These are phyloP conservation scores for Micrastur ruficollis DNA, from an alignment of 2,797 vertebrate genomes.

Conservation along the genomic window DNA sequence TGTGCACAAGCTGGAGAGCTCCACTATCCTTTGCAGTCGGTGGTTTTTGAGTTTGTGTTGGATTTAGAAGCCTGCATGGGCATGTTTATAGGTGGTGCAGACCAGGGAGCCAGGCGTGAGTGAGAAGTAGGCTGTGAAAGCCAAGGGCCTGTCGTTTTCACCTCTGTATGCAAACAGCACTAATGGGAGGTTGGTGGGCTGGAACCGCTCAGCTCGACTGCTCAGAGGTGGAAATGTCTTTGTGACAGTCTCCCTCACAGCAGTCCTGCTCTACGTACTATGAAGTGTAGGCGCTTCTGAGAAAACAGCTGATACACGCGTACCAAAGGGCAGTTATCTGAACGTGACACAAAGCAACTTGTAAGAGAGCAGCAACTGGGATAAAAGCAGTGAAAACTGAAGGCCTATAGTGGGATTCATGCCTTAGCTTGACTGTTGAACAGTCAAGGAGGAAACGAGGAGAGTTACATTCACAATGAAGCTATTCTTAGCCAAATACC, in stretches of 20 bases:
- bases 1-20: not conserved
- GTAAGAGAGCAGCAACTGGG: not conserved
- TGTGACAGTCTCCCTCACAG: not conserved
- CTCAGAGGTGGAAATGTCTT: not conserved
- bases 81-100: not conserved
- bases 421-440: not conserved
- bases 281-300: not conserved
- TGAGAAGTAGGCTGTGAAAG: not conserved
- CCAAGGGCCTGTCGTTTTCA: not conserved
- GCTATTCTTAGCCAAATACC: not conserved
- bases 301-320: rapidly evolving
- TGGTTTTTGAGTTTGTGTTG: not conserved
- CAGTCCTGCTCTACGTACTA: rapidly evolving
- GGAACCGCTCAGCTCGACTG: not conserved
- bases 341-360: not conserved
- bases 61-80: not conserved
- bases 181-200: not conserved
- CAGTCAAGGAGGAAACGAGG: not conserved
- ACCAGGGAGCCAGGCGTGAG: not conserved
- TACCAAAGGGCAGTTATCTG: not conserved
- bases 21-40: not conserved
- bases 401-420: not conserved
- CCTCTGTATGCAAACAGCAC: not conserved
- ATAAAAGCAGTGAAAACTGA: not conserved
- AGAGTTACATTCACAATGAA: not conserved